These are phyloP conservation scores for Cheilosia variabilis DNA, from an alignment of 2,888 invertebrate genomes.

Conservation along the genomic window DNA sequence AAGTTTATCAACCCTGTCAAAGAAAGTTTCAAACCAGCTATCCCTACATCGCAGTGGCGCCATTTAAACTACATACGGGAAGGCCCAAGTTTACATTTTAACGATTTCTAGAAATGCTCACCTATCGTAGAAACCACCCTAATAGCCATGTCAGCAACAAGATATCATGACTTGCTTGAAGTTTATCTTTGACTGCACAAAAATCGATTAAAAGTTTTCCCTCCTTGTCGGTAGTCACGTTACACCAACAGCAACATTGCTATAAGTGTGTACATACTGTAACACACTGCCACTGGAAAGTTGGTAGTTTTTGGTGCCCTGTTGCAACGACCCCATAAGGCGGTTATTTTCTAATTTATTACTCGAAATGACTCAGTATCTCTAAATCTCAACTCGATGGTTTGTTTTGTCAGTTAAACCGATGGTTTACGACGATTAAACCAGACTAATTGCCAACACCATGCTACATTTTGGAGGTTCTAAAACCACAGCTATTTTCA, in stretches of 20 bases:
- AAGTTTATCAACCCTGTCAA: too few relatives aligned
- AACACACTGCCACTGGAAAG: not conserved
- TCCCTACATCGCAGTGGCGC: too few relatives aligned
- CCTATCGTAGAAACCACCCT: not conserved
- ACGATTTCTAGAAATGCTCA: not conserved
- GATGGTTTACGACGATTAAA: constrained; percentile 33
- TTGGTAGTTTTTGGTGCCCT: not conserved
- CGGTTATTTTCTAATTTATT: constrained; percentile 48
- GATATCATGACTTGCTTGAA: constrained; percentile 31
- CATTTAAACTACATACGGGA: too few relatives aligned
- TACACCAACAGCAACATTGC: constrained; percentile 29
- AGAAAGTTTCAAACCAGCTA: too few relatives aligned
- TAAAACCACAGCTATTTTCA: not conserved
- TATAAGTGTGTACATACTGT: not conserved
- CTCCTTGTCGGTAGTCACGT: constrained; percentile 31
- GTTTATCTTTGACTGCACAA: constrained; percentile 44
- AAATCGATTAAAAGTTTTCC: constrained; percentile 56
- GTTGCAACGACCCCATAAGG: constrained; percentile 29
- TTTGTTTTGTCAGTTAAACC: constrained; percentile 27
- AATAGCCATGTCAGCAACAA: constrained; percentile 18
- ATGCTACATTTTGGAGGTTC: not conserved
- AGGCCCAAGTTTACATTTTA: not conserved
- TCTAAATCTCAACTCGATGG: not conserved
- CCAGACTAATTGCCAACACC: constrained; percentile 34
- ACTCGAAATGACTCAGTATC: not conserved